Percentiles rank a stretch among this genome's conserved stretches.
phyloP scores from a whole-genome alignment of 2,888 invertebrate genomes.

The Dascillus cervinus region DNA sequence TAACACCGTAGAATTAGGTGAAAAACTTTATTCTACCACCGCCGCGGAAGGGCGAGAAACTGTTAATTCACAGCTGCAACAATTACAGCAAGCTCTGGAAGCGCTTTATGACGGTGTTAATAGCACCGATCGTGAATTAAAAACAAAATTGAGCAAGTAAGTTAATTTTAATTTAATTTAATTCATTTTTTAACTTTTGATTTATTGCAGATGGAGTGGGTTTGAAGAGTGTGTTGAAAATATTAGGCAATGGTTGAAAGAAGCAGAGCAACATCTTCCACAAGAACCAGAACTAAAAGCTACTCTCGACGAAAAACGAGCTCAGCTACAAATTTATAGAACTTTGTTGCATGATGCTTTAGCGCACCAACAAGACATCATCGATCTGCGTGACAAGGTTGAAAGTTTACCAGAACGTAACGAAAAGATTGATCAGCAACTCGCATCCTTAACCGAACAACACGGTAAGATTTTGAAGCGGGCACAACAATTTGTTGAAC shows the following conservation, averaged over 20 bases:
- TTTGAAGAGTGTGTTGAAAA: constrained; percentile 80
- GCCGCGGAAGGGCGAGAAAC: constrained; percentile 81
- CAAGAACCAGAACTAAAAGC: constrained; percentile 74
- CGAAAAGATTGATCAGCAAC: constrained; percentile 63
- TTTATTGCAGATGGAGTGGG: constrained; percentile 63
- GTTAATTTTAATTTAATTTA: constrained; percentile 1
- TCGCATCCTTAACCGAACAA: constrained; percentile 61
- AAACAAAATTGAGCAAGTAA: constrained; percentile 64
- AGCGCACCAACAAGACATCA: constrained; percentile 76
- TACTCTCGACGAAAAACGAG: constrained; percentile 85
- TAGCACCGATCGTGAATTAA: constrained; percentile 71
- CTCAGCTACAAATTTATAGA: constrained; percentile 78
- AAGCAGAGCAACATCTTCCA: constrained; percentile 67
- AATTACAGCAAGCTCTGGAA: constrained; percentile 76
- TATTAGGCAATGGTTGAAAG: constrained; percentile 71
- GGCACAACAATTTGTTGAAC: constrained; percentile 70
- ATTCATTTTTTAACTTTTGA: background rate
- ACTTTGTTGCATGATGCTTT: constrained; percentile 74
- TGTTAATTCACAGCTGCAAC: constrained; percentile 74
- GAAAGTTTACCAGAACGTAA: constrained; percentile 73
- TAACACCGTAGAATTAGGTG: constrained; percentile 78
- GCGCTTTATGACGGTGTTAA: constrained; percentile 70
- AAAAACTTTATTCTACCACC: constrained; percentile 79
- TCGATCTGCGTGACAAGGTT: constrained; percentile 71
- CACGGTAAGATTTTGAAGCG: constrained; percentile 63